phyloP scores from a whole-genome alignment of 2,888 invertebrate genomes.

The Hemaris fuciformis region DNA sequence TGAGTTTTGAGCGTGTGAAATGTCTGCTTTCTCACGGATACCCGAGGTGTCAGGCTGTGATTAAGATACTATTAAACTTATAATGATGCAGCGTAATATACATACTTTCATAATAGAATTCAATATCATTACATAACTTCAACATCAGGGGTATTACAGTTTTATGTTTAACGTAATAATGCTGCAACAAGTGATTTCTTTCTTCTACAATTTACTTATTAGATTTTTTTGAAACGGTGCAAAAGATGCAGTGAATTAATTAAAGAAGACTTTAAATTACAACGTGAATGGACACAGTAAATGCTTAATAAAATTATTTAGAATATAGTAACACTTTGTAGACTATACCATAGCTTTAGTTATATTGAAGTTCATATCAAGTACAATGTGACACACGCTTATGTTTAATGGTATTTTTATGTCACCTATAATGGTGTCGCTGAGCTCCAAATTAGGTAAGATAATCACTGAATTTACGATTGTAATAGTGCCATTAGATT shows the following conservation, averaged over 20 bases:
- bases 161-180: background rate
- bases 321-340: background rate
- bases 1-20: slow-evolving; percentile 6
- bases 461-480: background rate
- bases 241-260: too few species aligned
- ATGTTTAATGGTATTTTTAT: too few species aligned
- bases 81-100: background rate
- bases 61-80: background rate
- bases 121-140: background rate
- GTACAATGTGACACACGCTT: background rate
- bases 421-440: background rate
- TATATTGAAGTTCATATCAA: background rate
- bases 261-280: too few species aligned
- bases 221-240: too few species aligned
- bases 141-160: background rate
- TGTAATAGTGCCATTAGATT: background rate
- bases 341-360: background rate
- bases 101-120: background rate
- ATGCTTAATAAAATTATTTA: too few species aligned
- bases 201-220: too few species aligned
- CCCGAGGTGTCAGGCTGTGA: background rate
- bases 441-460: background rate
- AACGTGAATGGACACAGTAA: too few species aligned
- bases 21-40: background rate
- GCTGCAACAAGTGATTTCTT: too few species aligned